Conservation (phyloP, 1,140 invertebrate genomes). For the Brachionus paranguensis region DNA sequence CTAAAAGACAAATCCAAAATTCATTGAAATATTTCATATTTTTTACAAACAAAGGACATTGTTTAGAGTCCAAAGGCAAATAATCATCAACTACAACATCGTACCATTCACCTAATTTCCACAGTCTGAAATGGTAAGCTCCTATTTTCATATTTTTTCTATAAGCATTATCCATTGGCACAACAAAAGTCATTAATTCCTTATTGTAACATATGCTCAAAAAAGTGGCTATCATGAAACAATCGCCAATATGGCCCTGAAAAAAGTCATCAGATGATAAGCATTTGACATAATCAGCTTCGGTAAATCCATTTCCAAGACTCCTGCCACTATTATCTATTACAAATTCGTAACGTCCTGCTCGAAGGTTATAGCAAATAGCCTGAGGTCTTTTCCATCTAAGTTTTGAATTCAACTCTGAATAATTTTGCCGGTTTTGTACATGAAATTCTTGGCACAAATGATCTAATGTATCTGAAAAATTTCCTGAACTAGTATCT, state of each 20-base stretch:
- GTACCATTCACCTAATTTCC: conserved; percentile 70
- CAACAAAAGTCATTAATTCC: neutral
- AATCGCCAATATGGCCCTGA: conserved; percentile 16
- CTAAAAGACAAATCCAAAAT: conserved; percentile 37
- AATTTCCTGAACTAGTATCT: neutral
- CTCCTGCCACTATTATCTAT: neutral
- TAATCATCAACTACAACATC: conserved; percentile 70
- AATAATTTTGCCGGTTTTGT: neutral
- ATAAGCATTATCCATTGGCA: conserved; percentile 14
- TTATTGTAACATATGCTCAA: conserved; percentile 12
- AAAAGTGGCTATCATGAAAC: conserved; percentile 35
- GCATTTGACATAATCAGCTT: neutral
- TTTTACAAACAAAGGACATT: neutral
- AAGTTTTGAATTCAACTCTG: neutral
- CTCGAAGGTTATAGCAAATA: neutral
- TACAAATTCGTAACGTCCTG: neutral
- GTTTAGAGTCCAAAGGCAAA: conserved; percentile 59
- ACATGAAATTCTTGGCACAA: neutral
- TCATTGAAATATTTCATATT: neutral
- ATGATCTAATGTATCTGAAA: neutral
- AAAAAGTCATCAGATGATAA: conserved; percentile 22
- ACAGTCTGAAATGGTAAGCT: conserved; percentile 65
- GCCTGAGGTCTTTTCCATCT: conserved; percentile 23
- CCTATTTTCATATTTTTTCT: conserved; percentile 42
- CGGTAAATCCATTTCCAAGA: neutral